These are phyloP conservation scores for Propithecus perrieri DNA, from an alignment of 2,797 vertebrate species.

Conservation along the genomic window DNA sequence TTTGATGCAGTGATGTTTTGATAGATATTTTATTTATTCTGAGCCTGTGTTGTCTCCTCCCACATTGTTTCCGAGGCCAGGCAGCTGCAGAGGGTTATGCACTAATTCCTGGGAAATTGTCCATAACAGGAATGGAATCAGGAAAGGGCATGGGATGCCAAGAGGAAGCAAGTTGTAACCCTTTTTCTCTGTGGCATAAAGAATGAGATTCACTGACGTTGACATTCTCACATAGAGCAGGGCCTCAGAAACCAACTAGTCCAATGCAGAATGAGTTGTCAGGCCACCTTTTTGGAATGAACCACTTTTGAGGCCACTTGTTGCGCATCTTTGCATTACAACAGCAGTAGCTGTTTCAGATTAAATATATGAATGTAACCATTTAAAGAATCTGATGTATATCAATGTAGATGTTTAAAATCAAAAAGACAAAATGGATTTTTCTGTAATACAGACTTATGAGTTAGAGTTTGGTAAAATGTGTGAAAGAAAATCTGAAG, in stretches of 20 bases:
- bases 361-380: background rate
- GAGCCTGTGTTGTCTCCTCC: background rate
- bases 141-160: constrained; percentile 53
- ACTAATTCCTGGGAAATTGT: constrained; percentile 53
- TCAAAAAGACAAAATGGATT: background rate
- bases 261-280: background rate
- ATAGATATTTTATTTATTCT: constrained; percentile 37
- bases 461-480: background rate
- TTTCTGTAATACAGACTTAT: background rate
- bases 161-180: constrained; percentile 31
- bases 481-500: background rate
- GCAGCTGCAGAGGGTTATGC: constrained; percentile 64
- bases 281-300: background rate
- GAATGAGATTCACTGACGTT: background rate
- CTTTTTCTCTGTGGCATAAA: constrained; percentile 41
- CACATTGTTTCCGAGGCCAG: constrained; percentile 46
- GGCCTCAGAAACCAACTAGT: background rate
- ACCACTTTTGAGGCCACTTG: background rate
- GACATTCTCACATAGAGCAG: background rate
- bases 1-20: background rate
- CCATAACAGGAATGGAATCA: constrained; percentile 56
- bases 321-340: background rate
- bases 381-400: background rate
- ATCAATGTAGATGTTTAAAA: background rate
- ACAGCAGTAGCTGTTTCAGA: background rate